Conservation (phyloP, 1,140 invertebrate species). For the Brachionus rotundiformis region DNA sequence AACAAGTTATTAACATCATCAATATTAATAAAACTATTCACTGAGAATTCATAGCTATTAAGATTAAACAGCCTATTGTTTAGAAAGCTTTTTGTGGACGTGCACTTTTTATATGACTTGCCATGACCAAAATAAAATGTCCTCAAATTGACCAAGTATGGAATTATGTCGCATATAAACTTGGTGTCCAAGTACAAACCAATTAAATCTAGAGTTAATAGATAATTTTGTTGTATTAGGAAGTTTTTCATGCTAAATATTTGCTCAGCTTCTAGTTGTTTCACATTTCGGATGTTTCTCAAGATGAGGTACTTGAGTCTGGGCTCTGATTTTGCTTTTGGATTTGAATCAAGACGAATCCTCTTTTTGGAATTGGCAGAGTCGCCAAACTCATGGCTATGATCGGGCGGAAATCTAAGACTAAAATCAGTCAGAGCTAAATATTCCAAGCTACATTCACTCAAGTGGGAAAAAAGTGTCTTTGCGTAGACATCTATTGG, state of each 20-base stretch:
- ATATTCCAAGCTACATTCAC: slow-evolving; percentile 26
- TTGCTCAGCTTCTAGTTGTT: not conserved
- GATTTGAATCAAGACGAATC: not conserved
- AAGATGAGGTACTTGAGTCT: slow-evolving; percentile 14
- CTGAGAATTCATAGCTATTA: not conserved
- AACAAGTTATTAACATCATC: slow-evolving; percentile 2
- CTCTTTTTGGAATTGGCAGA: not conserved
- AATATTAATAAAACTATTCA: slow-evolving; percentile 7
- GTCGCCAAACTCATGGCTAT: not conserved
- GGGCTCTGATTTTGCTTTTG: not conserved
- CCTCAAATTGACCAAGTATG: not conserved
- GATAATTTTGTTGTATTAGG: not conserved
- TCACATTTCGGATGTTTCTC: slow-evolving; percentile 46
- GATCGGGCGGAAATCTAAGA: not conserved
- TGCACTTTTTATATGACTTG: slow-evolving; percentile 27
- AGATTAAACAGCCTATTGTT: not conserved
- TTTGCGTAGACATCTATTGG: slow-evolving; percentile 38
- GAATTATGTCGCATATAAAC: slow-evolving; percentile 1
- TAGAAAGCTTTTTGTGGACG: not conserved
- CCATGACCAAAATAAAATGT: slow-evolving; percentile 46
- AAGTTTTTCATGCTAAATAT: not conserved
- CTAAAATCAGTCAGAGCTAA: slow-evolving; percentile 36
- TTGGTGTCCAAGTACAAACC: slow-evolving; percentile 27
- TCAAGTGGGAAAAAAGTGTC: slow-evolving; percentile 25
- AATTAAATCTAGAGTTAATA: slow-evolving; percentile 4